Base-by-base conservation (phyloP, 2,113 vertebrate genomes). In the Empidonax traillii region DNA sequence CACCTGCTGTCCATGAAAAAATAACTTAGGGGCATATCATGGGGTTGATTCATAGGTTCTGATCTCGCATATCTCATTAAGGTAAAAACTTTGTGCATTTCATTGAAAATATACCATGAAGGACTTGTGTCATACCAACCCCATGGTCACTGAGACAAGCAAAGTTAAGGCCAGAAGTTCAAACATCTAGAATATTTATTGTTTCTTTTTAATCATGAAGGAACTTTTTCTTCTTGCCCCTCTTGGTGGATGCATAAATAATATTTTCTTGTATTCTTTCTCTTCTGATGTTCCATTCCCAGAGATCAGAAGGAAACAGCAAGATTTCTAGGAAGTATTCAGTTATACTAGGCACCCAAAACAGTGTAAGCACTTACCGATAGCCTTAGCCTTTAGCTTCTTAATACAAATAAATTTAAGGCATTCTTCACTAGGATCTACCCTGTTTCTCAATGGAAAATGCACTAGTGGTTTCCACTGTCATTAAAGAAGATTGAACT, bases 21-120 rank as follows among this genome's bases (percentile, higher is more conserved):
- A 94, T 97, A 96, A 97, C 96, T 98, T 96, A 87, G 72, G 94
- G 97, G 95, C 96, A 97, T 97, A 87, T 97, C 95, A 93, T 94
- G 74, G 55, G 51, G 92, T 96, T 96, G 87, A 98, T 96, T 89
- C 90, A 56, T 31, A 76, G 66, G 83, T 72, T 95, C 85, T 96
- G 87, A 87, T 82, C 94, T 97, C 95, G 53, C 58, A 74, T 90
- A 62, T 86, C 87, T 90, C 88, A 67, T 94, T 94, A 91, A 93
- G 67, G 88, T 87, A 86, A 95, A 96, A 97, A 58, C 35, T 58
- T 41, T 80, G 10, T 86, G 52, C 47, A 86, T 56, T 24, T 10
- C 67, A 74, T 85, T 96, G 89, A 94, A 47, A 94, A 86, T 96
- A 85, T 79, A 92, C 78, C 47, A 58, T 68, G 51, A 87, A 96